phyloP scores from a whole-genome alignment of 2,113 vertebrate species.

The Notiomystis cincta region DNA sequence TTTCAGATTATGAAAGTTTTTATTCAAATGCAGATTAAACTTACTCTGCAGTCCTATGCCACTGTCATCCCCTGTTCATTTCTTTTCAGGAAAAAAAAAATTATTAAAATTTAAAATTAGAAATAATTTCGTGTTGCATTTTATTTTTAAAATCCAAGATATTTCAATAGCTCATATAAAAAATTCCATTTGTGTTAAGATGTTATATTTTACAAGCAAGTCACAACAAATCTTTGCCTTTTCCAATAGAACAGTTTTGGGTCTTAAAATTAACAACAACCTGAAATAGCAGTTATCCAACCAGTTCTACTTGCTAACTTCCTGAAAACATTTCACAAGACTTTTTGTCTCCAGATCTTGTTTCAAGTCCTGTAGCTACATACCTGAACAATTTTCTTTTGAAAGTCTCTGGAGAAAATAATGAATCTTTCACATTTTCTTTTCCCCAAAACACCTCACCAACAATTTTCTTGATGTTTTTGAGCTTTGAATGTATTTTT shows the following conservation, averaged over 20 bases:
- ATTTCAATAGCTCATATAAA: background rate
- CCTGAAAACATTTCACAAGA: background rate
- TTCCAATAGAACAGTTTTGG: background rate
- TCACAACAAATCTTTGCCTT: background rate
- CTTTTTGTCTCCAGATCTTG: background rate
- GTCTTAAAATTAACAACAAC: background rate
- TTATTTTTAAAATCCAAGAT: background rate
- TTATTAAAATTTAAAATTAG: background rate
- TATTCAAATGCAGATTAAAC: background rate
- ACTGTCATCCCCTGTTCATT: accelerated
- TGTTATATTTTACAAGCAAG: background rate
- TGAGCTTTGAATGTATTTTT: background rate
- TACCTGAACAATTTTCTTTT: background rate
- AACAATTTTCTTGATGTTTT: background rate
- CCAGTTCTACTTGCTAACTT: background rate
- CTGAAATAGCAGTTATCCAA: background rate
- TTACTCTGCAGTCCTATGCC: background rate
- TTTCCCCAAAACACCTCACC: background rate
- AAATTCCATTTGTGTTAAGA: background rate
- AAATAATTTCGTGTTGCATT: background rate
- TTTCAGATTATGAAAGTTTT: background rate
- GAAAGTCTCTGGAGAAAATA: background rate
- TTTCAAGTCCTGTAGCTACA: background rate
- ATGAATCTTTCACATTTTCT: background rate
- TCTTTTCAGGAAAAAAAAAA: background rate